Base-by-base conservation (phyloP, 2,113 vertebrate species). In the Nothocercus nigrocapillus region DNA sequence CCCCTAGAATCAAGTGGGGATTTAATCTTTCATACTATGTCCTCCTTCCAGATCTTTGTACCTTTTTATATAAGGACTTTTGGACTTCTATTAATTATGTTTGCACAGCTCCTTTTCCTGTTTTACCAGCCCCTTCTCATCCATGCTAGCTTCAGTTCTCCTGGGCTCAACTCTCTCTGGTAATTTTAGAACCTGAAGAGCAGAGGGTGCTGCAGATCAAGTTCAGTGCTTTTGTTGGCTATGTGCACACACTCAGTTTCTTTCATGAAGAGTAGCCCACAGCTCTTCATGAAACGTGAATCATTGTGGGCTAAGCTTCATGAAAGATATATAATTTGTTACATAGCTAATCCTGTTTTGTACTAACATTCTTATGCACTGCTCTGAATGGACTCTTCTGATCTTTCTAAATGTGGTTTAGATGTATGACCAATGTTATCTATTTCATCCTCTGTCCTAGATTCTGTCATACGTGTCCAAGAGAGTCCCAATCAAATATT, bases 391-490 rank as follows among this genome's bases (percentile, higher is more conserved):
- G 24, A 54, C 77, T 61, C 5, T 24, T 84, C 36, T 88, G 40
- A 45, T 40, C 11, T 17, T 49, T 10, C 1, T 94, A n/a, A 76
- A 83, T 68, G 32, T 18, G 74, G 42, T 18, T 56, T 58, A 70
- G 36, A 10, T 63, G 1, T 30, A 77, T 90, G 38, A 30, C 49
- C 42, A 58, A 16, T 93, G 27, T 70, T 49, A 22, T 77, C 85
- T 53, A 36, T 45, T 49, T 88, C 30, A 95, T 82, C 30, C 56
- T 64, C 95, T 69, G 87, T 87, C n/a, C 30, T 97, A 99, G 99
- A 99, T 97, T 99, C 99, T 54, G 93, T 99, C 69, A 98, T 97
- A 97, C 98, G 98, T 93, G 97, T 99, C 53, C 99, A 99, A 95
- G 99, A 99, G 32, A 77, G 51, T 8, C 88, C 98, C 74, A 92